phyloP scores from a whole-genome alignment of 2,113 vertebrate genomes.

The Pagrus major region DNA sequence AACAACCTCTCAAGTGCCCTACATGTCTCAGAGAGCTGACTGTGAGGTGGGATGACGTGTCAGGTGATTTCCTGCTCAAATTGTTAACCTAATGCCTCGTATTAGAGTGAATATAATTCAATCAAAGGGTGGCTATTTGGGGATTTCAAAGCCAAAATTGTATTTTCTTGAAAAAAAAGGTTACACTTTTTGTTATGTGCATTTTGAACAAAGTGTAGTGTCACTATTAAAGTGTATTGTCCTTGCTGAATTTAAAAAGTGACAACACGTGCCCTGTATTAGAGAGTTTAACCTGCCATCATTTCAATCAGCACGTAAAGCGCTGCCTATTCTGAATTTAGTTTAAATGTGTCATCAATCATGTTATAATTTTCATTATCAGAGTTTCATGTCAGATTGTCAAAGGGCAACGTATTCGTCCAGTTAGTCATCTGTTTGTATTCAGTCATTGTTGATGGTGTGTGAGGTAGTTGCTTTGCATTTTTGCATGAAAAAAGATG shows the following conservation, averaged over 20 bases:
- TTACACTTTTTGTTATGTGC: neutral
- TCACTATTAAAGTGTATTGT: neutral
- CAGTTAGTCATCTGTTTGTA: neutral
- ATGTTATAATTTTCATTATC: neutral
- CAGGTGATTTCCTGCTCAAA: conserved; percentile 35
- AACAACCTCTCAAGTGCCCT: neutral
- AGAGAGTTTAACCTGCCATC: neutral
- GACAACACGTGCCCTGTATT: neutral
- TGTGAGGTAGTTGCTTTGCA: neutral
- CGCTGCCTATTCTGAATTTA: neutral
- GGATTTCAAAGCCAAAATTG: neutral
- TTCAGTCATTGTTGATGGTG: neutral
- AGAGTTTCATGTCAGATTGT: neutral
- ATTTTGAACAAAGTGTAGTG: neutral
- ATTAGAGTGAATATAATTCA: conserved; percentile 16
- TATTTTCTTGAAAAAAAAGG: neutral
- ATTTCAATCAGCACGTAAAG: neutral
- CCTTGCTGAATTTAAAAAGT: neutral
- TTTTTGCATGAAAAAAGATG: neutral
- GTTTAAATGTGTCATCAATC: neutral
- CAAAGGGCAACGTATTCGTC: neutral
- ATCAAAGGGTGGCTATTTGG: neutral
- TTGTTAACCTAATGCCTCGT: neutral
- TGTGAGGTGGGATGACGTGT: neutral
- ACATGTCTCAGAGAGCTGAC: neutral